Evolutionary conservation across 2,797 vertebrate species (phyloP), one percentile per base, ranked within the genome.

Genomic region (Mus minutoides): DNA sequence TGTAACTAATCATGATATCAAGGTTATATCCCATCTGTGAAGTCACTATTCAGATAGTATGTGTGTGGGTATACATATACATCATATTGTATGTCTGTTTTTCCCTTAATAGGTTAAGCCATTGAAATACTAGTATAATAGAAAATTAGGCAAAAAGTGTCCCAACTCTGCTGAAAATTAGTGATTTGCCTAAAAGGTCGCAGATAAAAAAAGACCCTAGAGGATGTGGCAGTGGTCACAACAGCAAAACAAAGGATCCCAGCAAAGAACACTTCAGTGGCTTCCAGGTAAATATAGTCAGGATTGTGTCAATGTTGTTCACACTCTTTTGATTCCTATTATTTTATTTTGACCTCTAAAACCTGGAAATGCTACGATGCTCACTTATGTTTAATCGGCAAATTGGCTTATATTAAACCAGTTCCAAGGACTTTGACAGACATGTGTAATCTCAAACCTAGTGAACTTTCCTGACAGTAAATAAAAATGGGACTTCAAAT

Each of bases 401-500:
- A 40, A 84, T 62, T 85, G 24, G 79, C 46, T 90, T 76, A 56
- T 76, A 75, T 95, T 82, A 90, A 58, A 60, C 43, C 54, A 37
- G 7, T 75, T 94, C n/a, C 16, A 84, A 93, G 31, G 31, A 56
- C 86, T 94, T 58, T 71, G 40, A 12, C 6, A 77, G 87, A 49
- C 2, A 40, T 11, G 2, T 12, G 40, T 40, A 71, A 85, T n/a
- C 26, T 71, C 29, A 85, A 89, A 91, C 10, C 54, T 92, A 31
- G 0, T 52, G 73, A 31, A 3, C 54, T 96, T 96, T 77, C 54
- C 92, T 78, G 43, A 90, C 14, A 64, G 24, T 75, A 93, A 93
- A 40, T 24, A 86, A 64, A 96, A 89, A 78, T 46, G n/a, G 56
- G 34, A 91, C 49, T 75, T 79, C 17, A 94, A 93, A 43, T 21